A percentile compares a stretch with the other conserved stretches of the same genome.
phyloP scores from a whole-genome alignment of 2,888 invertebrate species.

The Zaprionus obscuricornis region DNA sequence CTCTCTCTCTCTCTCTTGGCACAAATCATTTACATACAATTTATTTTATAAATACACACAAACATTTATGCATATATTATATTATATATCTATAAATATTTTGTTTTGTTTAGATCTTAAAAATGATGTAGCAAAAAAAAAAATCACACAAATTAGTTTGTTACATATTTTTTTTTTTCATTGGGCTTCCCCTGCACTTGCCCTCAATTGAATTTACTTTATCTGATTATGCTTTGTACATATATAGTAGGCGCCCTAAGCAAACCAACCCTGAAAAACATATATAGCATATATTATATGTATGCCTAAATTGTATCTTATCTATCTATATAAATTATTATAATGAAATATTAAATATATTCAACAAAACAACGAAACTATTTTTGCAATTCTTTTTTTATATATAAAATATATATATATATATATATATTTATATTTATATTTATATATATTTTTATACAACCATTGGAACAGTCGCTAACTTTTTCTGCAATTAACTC shows the following conservation, averaged over 20 bases:
- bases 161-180: slow-evolving; percentile 23
- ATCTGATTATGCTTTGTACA: slow-evolving; percentile 48
- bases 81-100: slow-evolving; percentile 9
- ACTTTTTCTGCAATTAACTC: too few relatives aligned
- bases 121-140: too few relatives aligned
- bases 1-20: too few relatives aligned
- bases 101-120: slow-evolving; percentile 24
- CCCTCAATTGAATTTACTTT: slow-evolving; percentile 48
- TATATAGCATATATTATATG: slow-evolving; percentile 53
- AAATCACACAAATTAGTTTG: too few relatives aligned
- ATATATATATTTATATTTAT: too few relatives aligned
- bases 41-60: slow-evolving; percentile 4
- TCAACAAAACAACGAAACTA: slow-evolving; percentile 25
- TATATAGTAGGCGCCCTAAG: slow-evolving; percentile 57
- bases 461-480: too few relatives aligned
- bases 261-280: too few relatives aligned
- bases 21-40: slow-evolving; percentile 18
- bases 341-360: slow-evolving; percentile 57
- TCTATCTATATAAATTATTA: slow-evolving; percentile 67
- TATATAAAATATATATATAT: slow-evolving; percentile 3
- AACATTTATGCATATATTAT: neutral
- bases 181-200: slow-evolving; percentile 30
- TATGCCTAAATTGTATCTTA: slow-evolving; percentile 69
- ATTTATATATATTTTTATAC: too few relatives aligned
- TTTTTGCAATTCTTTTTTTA: slow-evolving; percentile 35